Evolutionary conservation across 2,797 vertebrate species (phyloP).

Genomic region (Australoheros facetus): DNA sequence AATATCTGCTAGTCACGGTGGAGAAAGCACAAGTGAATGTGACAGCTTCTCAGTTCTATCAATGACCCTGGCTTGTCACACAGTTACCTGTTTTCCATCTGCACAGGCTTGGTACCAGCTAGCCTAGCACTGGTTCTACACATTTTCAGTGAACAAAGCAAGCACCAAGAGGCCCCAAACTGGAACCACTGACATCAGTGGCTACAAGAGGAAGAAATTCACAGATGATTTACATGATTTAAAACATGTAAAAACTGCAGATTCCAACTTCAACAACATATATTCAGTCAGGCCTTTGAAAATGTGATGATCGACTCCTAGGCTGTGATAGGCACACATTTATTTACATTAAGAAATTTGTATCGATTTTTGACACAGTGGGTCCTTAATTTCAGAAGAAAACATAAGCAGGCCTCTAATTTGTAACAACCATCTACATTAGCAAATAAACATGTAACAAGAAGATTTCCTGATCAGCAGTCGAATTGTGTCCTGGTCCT

Average conservation of each 20-base stretch:
- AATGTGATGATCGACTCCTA: too few relatives aligned
- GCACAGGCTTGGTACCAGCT: background rate
- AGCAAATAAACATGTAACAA: background rate
- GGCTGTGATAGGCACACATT: background rate
- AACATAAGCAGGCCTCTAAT: background rate
- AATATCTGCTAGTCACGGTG: too few relatives aligned
- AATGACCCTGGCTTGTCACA: background rate
- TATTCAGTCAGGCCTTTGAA: background rate
- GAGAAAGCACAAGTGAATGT: too few relatives aligned
- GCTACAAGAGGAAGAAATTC: too few relatives aligned
- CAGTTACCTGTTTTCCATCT: background rate
- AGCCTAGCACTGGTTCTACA: too few relatives aligned
- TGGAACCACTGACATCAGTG: too few relatives aligned
- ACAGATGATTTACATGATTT: too few relatives aligned
- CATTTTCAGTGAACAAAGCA: too few relatives aligned
- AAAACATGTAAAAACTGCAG: too few relatives aligned
- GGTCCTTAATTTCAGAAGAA: fast-evolving
- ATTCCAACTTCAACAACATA: background rate
- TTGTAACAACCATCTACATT: background rate
- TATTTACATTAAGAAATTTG: background rate
- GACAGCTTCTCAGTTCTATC: too few relatives aligned
- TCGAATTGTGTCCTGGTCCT: background rate
- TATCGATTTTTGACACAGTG: background rate
- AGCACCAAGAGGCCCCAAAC: too few relatives aligned
- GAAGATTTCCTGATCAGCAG: background rate